Evolutionary conservation across 1,140 invertebrate genomes (phyloP), one percentile per base, ranked within the genome.

Genomic region (Brachionus koreanus): DNA sequence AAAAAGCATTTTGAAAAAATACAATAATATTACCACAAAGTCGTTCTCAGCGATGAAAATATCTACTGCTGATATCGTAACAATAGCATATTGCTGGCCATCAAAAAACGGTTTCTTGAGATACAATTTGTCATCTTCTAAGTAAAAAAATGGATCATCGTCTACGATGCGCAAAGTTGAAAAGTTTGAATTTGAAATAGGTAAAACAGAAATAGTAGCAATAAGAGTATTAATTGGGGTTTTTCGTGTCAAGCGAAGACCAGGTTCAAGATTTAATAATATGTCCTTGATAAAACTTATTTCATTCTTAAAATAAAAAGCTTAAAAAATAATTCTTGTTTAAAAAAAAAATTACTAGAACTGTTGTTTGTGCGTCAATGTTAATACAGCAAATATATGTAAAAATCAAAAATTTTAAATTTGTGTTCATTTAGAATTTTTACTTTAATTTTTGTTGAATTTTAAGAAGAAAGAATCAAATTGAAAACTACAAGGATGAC

Each of bases 41-140:
- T 13, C 57, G 3, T 9, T 13, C 2, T 19, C 35, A 23, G 46
- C 25, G 12, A 37, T 61, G 9, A 42, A 13, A 10, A 33, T 10
- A 61, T 79, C 76, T 19, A 19, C 9, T 7, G 19, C 76, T 9
- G n/a, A 33, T 12, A 79, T 25, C 12, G 46, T 61, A 19, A 79
- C 16, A 10, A 61, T 19, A 12, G 35, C 76, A 61, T 23, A 42
- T 23, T 61, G 35, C 25, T 61, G 23, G 10, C 42, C 12, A 9
- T 9, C 2, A 61, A 33, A 29, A 23, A 79, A 3, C 10, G 16
- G 37, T 25, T 61, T 35, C 37, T 42, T 61, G 1, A 79, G 57
- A 79, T 61, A 79, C 19, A 79, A 25, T 57, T 42, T 61, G 35
- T 79, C 76, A 3, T 9, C 7, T 61, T 13, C 12, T n/a, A 79